These are phyloP conservation scores for Anolis apletophallus DNA, from an alignment of 2,797 vertebrate species.

Conservation along the genomic window DNA sequence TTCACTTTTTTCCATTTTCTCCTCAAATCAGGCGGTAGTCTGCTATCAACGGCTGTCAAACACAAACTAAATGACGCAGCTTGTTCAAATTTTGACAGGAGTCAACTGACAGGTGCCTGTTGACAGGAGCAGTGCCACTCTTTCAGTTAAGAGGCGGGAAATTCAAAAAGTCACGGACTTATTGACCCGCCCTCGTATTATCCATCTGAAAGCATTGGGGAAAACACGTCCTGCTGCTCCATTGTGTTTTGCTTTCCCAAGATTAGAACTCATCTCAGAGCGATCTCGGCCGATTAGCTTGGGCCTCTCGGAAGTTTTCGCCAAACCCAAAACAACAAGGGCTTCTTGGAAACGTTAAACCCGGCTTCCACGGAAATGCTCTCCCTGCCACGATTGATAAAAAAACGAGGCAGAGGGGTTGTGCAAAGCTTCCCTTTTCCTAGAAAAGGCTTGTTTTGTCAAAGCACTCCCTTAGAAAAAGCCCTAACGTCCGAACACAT, in stretches of 20 bases:
- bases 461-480: not conserved
- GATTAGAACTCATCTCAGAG: not conserved
- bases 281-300: not conserved
- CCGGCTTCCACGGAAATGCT: not conserved
- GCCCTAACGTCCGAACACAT: not conserved
- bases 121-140: too few relatives aligned
- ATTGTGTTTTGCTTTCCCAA: not conserved
- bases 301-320: not conserved
- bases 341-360: slow-evolving; percentile 16
- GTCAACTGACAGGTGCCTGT: too few relatives aligned
- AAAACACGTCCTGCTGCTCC: too few relatives aligned
- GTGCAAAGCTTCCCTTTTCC: not conserved
- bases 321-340: not conserved
- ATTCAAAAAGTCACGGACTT: too few relatives aligned
- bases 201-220: not conserved
- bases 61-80: too few relatives aligned
- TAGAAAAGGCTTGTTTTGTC: not conserved
- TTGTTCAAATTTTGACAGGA: too few relatives aligned
- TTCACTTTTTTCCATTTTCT: too few relatives aligned
- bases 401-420: not conserved
- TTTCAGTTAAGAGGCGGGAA: too few relatives aligned
- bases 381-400: slow-evolving; percentile 27
- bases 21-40: too few relatives aligned
- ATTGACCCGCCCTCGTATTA: too few relatives aligned
- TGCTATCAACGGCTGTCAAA: too few relatives aligned